Evolutionary conservation across 2,113 vertebrate genomes (phyloP), one percentile per base, ranked within the genome.

Genomic region (Orthochromis indermauri): DNA sequence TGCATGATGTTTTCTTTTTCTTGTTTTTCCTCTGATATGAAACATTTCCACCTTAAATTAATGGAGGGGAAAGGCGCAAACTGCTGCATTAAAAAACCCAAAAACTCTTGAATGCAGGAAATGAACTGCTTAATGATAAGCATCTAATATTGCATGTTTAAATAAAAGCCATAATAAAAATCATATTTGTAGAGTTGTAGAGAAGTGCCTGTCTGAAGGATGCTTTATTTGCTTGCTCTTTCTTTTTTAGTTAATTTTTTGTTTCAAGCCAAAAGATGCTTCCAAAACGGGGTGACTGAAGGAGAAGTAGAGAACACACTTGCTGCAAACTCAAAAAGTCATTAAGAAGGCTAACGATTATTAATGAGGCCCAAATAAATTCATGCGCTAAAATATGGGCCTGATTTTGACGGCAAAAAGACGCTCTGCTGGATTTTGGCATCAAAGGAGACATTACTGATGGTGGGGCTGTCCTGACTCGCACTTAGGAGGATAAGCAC

Each of bases 281-380:
- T 80, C 42, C 85, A 86, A 87, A 68, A 91, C 42, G 90, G 79
- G 80, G 73, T 81, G 78, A 91, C 84, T 90, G 90, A 59, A 73
- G 82, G 85, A 86, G 80, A 89, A 10, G 28, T 14, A 10, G 37
- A 6, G 31, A 7, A 13, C 68, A 51, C 59, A 14, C 83, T 86
- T 33, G 21, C 82, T 90, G 81, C 90, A 90, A 78, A 86, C 84
- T 55, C 84, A 54, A n/a, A 90, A 90, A 93, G 92, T 91, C 91
- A 91, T 95, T 95, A 94, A 81, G 89, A 45, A 40, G 54, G 86
- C 61, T 92, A 93, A 93, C 19, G 89, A 93, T 93, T 93, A 94
- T 94, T 94, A 93, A 95, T 91, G 92, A 93, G 84, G 80, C 85
- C 73, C 28, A 88, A 54, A 68, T 85, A 51, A 83, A 89, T 84